Evolutionary conservation across 2,888 invertebrate genomes (phyloP), one percentile per base, ranked within the genome.

Genomic region (Drosophila limbata): DNA sequence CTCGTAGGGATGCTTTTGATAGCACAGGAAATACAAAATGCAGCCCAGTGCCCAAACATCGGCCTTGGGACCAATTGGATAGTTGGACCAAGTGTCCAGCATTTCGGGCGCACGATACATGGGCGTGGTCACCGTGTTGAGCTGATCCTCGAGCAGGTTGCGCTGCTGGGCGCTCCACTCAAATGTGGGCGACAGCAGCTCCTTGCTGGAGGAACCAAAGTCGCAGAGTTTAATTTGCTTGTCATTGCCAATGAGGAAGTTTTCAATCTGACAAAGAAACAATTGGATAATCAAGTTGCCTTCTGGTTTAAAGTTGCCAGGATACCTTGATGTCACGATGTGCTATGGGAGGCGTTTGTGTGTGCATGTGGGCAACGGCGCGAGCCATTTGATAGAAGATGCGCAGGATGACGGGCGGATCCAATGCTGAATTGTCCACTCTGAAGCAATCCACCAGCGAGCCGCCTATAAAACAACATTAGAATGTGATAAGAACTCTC

Each of bases 41-140:
- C 99, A 99, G 8, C 99, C 99, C 13, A 99, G 93, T 0, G 99
- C 99, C 99, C 99, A 99, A 39, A 98, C 94, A 93, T 99, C 99
- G 2, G 96, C 95, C 45, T 96, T 95, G 77, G 96, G 95, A 63
- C 98, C 98, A 79, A 99, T 98, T 72, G 96, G 96, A 91, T 96
- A 96, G 92, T 99, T 98, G 90, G 96, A 97, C 97, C 99, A 99
- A 4, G 98, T 97, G 91, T 99, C 99, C 74, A 99, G 94, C 96
- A 99, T 98, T 94, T 99, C 99, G 33, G 99, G 99, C 0, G 99
- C 97, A 91, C 99, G 94, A 93, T 99, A 99, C 99, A 97, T 97
- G 0, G 97, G 97, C 10, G 97, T 97, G 21, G 97, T 97, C 4
- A 92, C 91, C 3, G 90, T 85, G 15, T 85, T 89, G 0, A 91